Evolutionary conservation across 2,888 invertebrate genomes (phyloP).

Genomic region (Rhagium mordax): DNA sequence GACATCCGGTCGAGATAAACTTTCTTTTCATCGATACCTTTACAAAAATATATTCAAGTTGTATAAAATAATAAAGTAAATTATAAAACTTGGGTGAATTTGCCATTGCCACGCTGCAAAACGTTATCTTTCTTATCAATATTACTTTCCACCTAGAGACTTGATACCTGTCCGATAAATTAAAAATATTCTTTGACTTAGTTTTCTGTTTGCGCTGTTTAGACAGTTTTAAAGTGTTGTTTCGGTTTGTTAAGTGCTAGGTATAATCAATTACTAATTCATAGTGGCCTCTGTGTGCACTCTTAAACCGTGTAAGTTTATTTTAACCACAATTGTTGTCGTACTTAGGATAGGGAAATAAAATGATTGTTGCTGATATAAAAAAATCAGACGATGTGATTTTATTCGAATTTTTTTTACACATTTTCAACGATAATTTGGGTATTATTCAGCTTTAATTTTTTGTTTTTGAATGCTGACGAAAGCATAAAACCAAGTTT

Average conservation of each 20-base stretch:
- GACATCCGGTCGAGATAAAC: no score
- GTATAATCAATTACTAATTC: slow-evolving; percentile 7
- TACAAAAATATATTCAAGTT: no score
- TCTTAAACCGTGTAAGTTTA: slow-evolving; percentile 13
- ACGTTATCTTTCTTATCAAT: slow-evolving; percentile 59
- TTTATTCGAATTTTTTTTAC: no score
- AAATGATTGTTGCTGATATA: background rate
- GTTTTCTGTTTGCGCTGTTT: slow-evolving; percentile 32
- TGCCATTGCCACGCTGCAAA: slow-evolving; percentile 23
- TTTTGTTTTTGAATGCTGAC: no score
- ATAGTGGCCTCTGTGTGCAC: background rate
- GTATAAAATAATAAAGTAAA: background rate
- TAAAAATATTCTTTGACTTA: slow-evolving; percentile 36
- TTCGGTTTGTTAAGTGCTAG: slow-evolving; percentile 21
- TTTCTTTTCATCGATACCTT: no score
- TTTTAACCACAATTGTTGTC: slow-evolving; percentile 8
- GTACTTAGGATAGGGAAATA: no score
- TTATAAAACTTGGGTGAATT: slow-evolving; percentile 34
- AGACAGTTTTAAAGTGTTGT: slow-evolving; percentile 13
- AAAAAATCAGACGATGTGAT: no score
- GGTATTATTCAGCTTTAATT: no score
- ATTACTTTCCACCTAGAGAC: slow-evolving; percentile 56
- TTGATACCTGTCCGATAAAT: slow-evolving; percentile 50
- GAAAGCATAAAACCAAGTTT: no score
- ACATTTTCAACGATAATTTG: no score